phyloP scores from a whole-genome alignment of 2,113 vertebrate genomes.

The Channa argus region DNA sequence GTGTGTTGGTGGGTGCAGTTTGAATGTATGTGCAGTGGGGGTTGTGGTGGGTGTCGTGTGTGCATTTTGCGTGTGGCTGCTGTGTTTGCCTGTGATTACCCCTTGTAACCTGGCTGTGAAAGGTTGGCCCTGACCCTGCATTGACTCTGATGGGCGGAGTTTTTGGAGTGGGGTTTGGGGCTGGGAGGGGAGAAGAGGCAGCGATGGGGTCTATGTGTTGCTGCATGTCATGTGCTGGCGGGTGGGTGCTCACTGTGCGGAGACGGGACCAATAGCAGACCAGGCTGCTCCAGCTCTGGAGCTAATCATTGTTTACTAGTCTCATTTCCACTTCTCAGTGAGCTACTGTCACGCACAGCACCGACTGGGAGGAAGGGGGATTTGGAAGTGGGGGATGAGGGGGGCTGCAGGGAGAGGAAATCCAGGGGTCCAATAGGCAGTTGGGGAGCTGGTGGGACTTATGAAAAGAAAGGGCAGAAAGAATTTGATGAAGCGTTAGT shows the following conservation, averaged over 20 bases:
- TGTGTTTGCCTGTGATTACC: conserved; percentile 83
- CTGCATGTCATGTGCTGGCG: conserved; percentile 67
- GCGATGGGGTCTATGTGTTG: conserved; percentile 38
- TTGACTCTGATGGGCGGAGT: conserved; percentile 72
- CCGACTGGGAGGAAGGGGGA: conserved; percentile 68
- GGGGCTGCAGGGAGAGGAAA: conserved; percentile 39
- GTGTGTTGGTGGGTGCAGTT: conserved; percentile 5
- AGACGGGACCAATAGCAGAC: conserved; percentile 79
- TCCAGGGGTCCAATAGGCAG: conserved; percentile 68
- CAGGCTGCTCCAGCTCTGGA: conserved; percentile 80
- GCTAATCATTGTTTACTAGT: conserved; percentile 89
- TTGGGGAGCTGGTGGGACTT: conserved; percentile 61
- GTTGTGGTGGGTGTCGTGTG: conserved; percentile 66
- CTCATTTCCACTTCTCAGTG: conserved; percentile 88
- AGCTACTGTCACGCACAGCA: conserved; percentile 88
- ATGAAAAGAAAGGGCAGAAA: conserved; percentile 40
- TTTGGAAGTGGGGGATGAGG: neutral
- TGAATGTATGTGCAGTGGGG: conserved; percentile 51
- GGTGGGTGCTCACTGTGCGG: conserved; percentile 64
- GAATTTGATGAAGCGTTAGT: conserved; percentile 35
- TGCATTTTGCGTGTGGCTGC: conserved; percentile 84
- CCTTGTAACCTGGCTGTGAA: conserved; percentile 85
- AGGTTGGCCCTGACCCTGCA: conserved; percentile 82
- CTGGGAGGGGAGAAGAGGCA: neutral
- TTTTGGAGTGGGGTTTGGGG: neutral